phyloP scores from a whole-genome alignment of 2,888 invertebrate genomes.

The Tanytarsus gracilentus region DNA sequence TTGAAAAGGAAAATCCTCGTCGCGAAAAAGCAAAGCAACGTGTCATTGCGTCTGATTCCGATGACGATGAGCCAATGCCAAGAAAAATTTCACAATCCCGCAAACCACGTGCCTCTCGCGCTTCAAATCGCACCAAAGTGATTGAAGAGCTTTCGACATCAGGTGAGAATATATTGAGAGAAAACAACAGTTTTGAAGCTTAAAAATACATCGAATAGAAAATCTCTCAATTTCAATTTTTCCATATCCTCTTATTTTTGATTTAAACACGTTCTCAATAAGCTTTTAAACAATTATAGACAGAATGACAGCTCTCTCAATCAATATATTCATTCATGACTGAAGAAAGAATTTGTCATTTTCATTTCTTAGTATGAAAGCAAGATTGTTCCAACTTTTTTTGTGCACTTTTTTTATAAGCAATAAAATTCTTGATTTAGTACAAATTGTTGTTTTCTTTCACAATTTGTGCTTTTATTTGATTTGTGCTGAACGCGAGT shows the following conservation, averaged over 20 bases:
- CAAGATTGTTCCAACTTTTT: background rate
- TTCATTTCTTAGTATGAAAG: too few species aligned
- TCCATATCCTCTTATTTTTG: background rate
- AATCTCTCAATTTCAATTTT: background rate
- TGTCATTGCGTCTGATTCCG: conserved; percentile 31
- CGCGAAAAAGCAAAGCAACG: background rate
- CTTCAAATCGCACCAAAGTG: conserved; percentile 22
- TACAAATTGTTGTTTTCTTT: conserved; percentile 25
- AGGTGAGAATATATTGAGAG: conserved; percentile 25
- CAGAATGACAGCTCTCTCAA: too few species aligned
- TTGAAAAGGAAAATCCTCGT: background rate
- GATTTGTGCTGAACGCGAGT: background rate
- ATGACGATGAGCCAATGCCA: conserved; percentile 31
- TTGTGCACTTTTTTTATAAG: background rate
- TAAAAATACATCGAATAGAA: background rate
- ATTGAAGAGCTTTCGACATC: conserved; percentile 31
- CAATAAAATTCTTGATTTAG: conserved; percentile 1
- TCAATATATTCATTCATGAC: too few species aligned
- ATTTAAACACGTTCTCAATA: background rate
- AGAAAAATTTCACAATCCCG: conserved; percentile 30
- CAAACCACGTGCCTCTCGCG: background rate
- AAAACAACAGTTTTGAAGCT: conserved; percentile 27
- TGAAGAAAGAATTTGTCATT: too few species aligned
- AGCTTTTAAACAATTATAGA: too few species aligned
- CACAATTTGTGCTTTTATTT: background rate